phyloP scores from a whole-genome alignment of 2,888 invertebrate genomes.

The Danaus chrysippus region DNA sequence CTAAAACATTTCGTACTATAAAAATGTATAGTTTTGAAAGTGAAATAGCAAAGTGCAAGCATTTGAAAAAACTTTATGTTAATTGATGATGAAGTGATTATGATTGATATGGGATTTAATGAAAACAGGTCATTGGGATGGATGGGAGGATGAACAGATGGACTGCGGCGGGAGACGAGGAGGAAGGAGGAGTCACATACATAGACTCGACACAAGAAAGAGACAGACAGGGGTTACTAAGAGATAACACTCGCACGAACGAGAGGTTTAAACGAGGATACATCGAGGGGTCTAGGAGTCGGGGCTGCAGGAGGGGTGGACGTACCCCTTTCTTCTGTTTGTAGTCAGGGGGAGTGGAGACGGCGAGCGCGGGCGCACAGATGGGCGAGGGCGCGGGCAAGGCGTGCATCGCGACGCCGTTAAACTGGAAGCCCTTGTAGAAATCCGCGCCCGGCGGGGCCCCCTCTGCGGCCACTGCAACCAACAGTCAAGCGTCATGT shows the following conservation, averaged over 20 bases:
- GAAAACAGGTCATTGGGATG: not conserved
- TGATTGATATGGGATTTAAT: slow-evolving; percentile 1
- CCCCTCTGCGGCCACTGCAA: slow-evolving; percentile 91
- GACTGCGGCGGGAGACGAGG: not conserved
- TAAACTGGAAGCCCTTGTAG: slow-evolving; percentile 92
- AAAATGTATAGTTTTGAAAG: not conserved
- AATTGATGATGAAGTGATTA: not conserved
- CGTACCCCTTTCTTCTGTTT: slow-evolving; percentile 78
- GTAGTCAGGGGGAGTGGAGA: slow-evolving; percentile 59
- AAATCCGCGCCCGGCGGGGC: slow-evolving; percentile 90
- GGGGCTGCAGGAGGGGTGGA: slow-evolving; percentile 39
- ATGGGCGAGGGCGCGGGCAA: slow-evolving; percentile 46
- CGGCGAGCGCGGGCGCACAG: slow-evolving; percentile 43
- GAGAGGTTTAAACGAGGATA: not conserved
- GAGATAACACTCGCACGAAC: not conserved
- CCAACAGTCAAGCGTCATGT: slow-evolving; percentile 59
- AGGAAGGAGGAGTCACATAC: not conserved
- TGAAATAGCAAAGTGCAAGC: slow-evolving; percentile 1
- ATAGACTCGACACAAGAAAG: not conserved
- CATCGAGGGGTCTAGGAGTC: slow-evolving; percentile 17
- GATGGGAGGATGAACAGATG: not conserved
- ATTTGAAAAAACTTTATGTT: not conserved
- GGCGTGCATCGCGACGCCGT: slow-evolving; percentile 75
- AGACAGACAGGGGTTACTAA: not conserved
- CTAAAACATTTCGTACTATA: not conserved